Conservation (phyloP, 2,113 vertebrate species). For the Gambusia affinis region DNA sequence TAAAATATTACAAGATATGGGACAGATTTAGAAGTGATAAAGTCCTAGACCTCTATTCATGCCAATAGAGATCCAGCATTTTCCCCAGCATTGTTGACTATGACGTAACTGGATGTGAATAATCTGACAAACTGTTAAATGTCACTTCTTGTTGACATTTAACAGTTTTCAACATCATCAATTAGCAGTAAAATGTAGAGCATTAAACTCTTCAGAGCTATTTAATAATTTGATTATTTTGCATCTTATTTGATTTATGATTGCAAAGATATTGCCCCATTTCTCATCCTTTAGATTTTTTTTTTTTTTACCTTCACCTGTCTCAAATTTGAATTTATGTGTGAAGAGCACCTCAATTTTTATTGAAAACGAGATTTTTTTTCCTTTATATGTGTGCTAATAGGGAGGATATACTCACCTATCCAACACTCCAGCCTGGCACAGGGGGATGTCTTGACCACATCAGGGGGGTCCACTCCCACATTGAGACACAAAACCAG, state of each 20-base stretch:
- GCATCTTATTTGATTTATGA: neutral
- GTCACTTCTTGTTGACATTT: too few relatives aligned
- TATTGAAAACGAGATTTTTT: neutral
- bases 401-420: slow-evolving; percentile 80
- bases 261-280: neutral
- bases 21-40: too few relatives aligned
- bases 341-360: neutral
- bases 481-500: slow-evolving; percentile 97
- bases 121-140: too few relatives aligned
- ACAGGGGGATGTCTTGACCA: slow-evolving; percentile 98
- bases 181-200: too few relatives aligned
- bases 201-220: too few relatives aligned
- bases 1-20: too few relatives aligned
- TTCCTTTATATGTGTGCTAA: neutral
- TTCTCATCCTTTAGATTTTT: neutral
- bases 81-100: too few relatives aligned
- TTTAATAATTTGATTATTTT: too few relatives aligned
- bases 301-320: neutral
- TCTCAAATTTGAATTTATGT: neutral
- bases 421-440: slow-evolving; percentile 98
- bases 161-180: too few relatives aligned
- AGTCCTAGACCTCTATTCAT: too few relatives aligned
- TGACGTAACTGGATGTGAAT: too few relatives aligned
- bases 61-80: too few relatives aligned
- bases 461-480: slow-evolving; percentile 96